Conservation (phyloP, 1,140 invertebrate species). For the Hirudo medicinalis region DNA sequence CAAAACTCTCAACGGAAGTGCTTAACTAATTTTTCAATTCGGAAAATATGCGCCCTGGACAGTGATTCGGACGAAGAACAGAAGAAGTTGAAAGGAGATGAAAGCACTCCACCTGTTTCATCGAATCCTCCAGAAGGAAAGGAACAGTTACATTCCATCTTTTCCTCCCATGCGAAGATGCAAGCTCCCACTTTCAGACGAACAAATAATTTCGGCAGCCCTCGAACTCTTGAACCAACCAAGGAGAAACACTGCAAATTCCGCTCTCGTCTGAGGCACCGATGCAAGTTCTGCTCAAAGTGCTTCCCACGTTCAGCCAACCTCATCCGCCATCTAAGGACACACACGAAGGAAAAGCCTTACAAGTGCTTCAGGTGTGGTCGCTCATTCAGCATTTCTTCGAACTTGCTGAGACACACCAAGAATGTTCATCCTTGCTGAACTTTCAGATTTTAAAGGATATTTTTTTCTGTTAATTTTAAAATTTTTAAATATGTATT, state of each 20-base stretch:
- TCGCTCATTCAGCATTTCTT: neutral
- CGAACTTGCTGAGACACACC: neutral
- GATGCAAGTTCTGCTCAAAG: neutral
- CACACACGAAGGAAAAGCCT: conserved; percentile 6
- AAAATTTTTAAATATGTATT: too few species aligned
- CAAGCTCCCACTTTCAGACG: neutral
- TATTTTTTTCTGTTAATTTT: too few species aligned
- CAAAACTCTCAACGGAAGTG: too few species aligned
- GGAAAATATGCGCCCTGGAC: conserved; percentile 2
- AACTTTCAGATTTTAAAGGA: too few species aligned
- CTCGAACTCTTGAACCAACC: neutral
- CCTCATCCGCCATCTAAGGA: neutral
- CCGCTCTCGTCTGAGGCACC: neutral
- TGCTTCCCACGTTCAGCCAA: neutral
- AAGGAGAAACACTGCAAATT: conserved; percentile 2
- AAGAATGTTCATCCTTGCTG: neutral
- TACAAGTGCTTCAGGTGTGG: conserved; percentile 1
- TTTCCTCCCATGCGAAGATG: neutral
- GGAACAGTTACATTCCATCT: neutral
- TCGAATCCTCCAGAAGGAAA: neutral
- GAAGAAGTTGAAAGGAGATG: neutral
- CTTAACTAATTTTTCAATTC: neutral
- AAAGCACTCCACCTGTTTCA: neutral
- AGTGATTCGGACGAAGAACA: neutral
- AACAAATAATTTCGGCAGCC: neutral